Conservation (phyloP, 2,797 vertebrate species). For the Aotus griseimembra region DNA sequence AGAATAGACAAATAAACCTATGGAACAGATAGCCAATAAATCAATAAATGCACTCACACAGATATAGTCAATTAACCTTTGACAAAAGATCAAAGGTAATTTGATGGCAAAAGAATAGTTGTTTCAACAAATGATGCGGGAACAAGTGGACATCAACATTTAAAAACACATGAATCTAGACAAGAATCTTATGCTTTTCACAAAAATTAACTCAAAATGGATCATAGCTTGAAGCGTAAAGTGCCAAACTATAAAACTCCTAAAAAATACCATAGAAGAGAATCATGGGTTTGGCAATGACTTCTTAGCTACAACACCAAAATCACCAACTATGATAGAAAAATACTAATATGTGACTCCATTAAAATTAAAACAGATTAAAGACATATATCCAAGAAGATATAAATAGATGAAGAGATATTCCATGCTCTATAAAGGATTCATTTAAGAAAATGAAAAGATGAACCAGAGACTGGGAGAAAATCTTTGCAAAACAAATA, state of each 20-base stretch:
- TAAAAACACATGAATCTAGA: background rate
- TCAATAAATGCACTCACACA: background rate
- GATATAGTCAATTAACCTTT: background rate
- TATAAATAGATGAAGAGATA: too few species aligned
- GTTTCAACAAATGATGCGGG: background rate
- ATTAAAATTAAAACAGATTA: background rate
- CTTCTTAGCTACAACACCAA: background rate
- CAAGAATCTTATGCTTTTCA: background rate
- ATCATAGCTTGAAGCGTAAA: background rate
- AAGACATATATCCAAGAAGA: too few species aligned
- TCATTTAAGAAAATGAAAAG: background rate
- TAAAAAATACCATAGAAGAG: background rate
- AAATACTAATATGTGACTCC: background rate
- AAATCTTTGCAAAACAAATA: background rate
- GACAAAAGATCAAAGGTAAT: background rate
- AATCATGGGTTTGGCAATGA: background rate
- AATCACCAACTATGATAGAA: background rate
- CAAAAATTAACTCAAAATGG: background rate
- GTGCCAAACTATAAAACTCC: background rate
- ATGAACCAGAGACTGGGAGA: background rate
- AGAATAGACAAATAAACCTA: background rate
- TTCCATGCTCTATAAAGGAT: background rate
- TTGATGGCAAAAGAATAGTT: background rate
- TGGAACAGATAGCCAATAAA: background rate
- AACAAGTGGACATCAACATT: background rate